phyloP scores from a whole-genome alignment of 2,113 vertebrate genomes.

The Anolis carolinensis region DNA sequence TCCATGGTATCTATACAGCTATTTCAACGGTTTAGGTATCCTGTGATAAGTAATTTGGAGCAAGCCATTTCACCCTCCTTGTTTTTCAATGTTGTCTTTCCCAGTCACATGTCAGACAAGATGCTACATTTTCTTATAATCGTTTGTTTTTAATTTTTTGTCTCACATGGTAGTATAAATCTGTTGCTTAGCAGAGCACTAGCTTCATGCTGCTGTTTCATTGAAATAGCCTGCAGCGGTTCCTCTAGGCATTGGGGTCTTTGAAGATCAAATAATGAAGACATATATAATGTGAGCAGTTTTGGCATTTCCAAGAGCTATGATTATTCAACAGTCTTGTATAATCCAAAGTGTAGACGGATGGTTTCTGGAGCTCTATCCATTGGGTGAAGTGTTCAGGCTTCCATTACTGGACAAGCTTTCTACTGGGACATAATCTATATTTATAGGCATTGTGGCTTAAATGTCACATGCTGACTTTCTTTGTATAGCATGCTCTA shows the following conservation, averaged over 20 bases:
- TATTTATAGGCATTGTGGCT: slow-evolving; percentile 63
- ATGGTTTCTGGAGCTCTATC: slow-evolving; percentile 45
- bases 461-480: slow-evolving; percentile 59
- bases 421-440: slow-evolving; percentile 38
- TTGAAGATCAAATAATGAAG: slow-evolving; percentile 74
- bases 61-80: background rate
- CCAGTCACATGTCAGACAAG: slow-evolving; percentile 58
- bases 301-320: slow-evolving; percentile 56
- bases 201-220: slow-evolving; percentile 63
- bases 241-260: slow-evolving; percentile 61
- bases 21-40: background rate
- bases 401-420: slow-evolving; percentile 48
- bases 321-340: slow-evolving; percentile 44
- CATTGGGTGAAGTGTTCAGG: slow-evolving; percentile 52
- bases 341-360: slow-evolving; percentile 12
- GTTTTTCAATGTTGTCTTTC: background rate
- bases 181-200: slow-evolving; percentile 59
- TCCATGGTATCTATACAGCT: background rate
- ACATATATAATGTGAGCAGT: slow-evolving; percentile 62
- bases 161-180: slow-evolving; percentile 71
- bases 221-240: slow-evolving; percentile 55
- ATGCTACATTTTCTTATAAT: slow-evolving; percentile 59
- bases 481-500: slow-evolving; percentile 58
- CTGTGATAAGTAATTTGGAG: background rate
- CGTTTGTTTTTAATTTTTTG: slow-evolving; percentile 65